phyloP scores from a whole-genome alignment of 2,113 vertebrate species.

The Pygoscelis adeliae region DNA sequence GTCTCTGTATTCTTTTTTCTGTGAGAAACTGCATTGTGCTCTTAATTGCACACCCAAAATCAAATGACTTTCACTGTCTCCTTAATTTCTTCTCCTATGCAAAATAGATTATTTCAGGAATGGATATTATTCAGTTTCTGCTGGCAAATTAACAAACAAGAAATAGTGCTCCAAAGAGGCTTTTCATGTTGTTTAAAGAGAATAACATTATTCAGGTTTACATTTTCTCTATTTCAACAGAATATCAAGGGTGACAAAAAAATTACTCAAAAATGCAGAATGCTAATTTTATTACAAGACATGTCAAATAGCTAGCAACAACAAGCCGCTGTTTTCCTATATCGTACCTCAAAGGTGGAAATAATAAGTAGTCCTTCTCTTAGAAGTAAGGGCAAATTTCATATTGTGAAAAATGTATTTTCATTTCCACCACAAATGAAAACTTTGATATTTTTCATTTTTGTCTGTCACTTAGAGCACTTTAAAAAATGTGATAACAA shows the following conservation, averaged over 20 bases:
- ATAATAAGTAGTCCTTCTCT: background rate
- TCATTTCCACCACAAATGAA: background rate
- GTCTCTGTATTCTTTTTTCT: background rate
- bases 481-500: background rate
- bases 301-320: background rate
- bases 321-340: accelerated
- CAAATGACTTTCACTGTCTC: background rate
- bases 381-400: background rate
- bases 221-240: background rate
- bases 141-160: background rate
- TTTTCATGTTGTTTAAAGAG: background rate
- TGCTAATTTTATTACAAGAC: background rate
- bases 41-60: background rate
- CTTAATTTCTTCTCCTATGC: background rate
- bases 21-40: background rate
- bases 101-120: background rate
- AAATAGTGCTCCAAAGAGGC: background rate
- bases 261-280: background rate
- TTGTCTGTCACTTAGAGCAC: background rate
- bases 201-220: background rate
- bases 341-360: background rate
- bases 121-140: background rate
- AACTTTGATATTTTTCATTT: slow-evolving; percentile 3
- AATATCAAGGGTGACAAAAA: background rate
- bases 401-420: background rate